Evolutionary conservation across 2,113 vertebrate species (phyloP).

Genomic region (Lathamus discolor): DNA sequence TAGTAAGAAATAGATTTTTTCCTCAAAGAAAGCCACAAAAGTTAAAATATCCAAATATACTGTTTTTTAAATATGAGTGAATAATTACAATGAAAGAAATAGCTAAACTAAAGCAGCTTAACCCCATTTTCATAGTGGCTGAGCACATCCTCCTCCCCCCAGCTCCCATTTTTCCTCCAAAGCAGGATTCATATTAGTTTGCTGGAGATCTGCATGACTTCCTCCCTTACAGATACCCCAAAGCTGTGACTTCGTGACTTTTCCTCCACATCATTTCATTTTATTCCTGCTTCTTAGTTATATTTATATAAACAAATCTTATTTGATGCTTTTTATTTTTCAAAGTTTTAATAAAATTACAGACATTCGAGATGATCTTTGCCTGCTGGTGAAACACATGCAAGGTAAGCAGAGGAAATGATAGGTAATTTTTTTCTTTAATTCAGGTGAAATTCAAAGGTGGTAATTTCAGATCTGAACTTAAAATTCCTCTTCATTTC

Average conservation of each 20-base stretch:
- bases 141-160: neutral
- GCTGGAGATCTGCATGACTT: neutral
- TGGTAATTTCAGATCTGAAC: neutral
- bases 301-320: neutral
- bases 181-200: neutral
- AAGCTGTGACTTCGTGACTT: neutral
- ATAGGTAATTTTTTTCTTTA: neutral
- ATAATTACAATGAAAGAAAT: neutral
- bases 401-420: neutral
- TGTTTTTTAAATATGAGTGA: neutral
- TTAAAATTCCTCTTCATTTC: neutral
- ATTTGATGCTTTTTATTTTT: neutral
- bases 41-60: neutral
- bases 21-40: neutral
- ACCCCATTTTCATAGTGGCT: neutral
- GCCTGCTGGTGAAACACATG: accelerated
- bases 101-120: neutral
- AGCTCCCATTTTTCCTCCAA: neutral
- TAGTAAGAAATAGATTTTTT: neutral
- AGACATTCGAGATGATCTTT: accelerated
- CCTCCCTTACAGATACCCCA: neutral
- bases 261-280: accelerated
- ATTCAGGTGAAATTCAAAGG: neutral
- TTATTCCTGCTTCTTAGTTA: neutral
- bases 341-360: neutral